Percentiles rank a stretch among this genome's conserved stretches.
phyloP scores from a whole-genome alignment of 2,888 invertebrate genomes.

The Strigamia crassipes region DNA sequence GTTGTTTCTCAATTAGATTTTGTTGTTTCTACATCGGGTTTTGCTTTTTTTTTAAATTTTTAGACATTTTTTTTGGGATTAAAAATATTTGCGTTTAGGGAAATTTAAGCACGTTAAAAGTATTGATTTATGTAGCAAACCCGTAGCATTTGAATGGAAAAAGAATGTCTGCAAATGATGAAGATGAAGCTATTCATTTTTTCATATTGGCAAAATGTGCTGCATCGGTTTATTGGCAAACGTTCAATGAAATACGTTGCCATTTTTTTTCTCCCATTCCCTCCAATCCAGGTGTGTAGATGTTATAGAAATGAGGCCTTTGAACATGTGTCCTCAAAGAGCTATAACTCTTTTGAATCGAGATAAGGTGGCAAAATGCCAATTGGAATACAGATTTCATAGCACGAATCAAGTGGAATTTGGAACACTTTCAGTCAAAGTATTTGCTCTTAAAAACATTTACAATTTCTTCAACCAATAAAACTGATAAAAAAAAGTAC shows the following conservation, averaged over 20 bases:
- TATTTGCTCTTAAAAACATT: background rate
- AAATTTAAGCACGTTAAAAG: background rate
- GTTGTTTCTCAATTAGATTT: no score
- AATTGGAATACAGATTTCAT: constrained; percentile 20
- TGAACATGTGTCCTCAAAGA: constrained; percentile 26
- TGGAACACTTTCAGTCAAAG: background rate
- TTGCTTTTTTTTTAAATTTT: background rate
- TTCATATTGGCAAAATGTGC: constrained; percentile 31
- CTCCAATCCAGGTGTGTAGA: constrained; percentile 31
- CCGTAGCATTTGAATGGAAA: background rate
- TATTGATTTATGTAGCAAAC: background rate
- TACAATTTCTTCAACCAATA: background rate
- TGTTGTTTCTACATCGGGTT: no score
- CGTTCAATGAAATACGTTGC: constrained; percentile 26
- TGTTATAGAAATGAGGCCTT: constrained; percentile 10
- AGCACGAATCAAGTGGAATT: constrained; percentile 13
- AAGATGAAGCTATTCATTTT: constrained; percentile 25
- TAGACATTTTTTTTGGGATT: background rate
- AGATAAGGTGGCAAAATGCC: constrained; percentile 27
- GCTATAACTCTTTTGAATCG: constrained; percentile 20
- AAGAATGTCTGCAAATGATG: constrained; percentile 6
- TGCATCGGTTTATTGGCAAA: constrained; percentile 34
- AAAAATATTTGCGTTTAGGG: background rate
- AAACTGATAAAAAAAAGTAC: background rate
- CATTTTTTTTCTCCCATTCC: constrained; percentile 7